Conservation (phyloP, 2,888 invertebrate species). For the Plebejus melissa region DNA sequence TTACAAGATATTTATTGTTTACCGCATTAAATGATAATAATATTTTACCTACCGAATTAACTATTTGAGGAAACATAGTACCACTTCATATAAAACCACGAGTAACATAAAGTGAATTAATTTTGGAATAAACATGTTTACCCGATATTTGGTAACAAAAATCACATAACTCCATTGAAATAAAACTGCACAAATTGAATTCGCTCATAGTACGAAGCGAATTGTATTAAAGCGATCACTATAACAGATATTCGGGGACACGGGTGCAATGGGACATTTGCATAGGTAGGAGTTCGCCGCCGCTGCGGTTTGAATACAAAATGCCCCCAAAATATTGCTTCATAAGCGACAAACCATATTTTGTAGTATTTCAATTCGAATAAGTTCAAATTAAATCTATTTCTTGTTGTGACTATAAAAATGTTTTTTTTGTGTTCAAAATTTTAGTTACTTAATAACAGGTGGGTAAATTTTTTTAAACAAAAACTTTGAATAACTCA, state of each 20-base stretch:
- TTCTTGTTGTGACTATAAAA: not conserved
- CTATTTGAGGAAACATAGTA: not conserved
- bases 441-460: no score
- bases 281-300: conserved; percentile 56
- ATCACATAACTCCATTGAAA: not conserved
- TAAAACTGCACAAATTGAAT: conserved; percentile 27
- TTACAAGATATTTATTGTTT: not conserved
- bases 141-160: not conserved
- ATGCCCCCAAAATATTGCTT: conserved; percentile 49
- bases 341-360: conserved; percentile 51
- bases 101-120: not conserved
- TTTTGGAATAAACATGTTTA: not conserved
- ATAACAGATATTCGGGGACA: conserved; percentile 49
- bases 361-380: conserved; percentile 32
- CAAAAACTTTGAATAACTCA: no score
- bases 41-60: no score
- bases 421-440: no score
- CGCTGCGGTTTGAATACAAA: conserved; percentile 62
- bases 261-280: conserved; percentile 61
- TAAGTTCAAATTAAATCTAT: not conserved
- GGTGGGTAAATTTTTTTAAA: no score
- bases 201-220: conserved; percentile 34
- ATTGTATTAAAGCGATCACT: conserved; percentile 46
- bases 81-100: not conserved
- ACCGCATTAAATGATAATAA: no score